phyloP scores from a whole-genome alignment of 2,888 invertebrate genomes.

The Spilosoma lubricipeda region DNA sequence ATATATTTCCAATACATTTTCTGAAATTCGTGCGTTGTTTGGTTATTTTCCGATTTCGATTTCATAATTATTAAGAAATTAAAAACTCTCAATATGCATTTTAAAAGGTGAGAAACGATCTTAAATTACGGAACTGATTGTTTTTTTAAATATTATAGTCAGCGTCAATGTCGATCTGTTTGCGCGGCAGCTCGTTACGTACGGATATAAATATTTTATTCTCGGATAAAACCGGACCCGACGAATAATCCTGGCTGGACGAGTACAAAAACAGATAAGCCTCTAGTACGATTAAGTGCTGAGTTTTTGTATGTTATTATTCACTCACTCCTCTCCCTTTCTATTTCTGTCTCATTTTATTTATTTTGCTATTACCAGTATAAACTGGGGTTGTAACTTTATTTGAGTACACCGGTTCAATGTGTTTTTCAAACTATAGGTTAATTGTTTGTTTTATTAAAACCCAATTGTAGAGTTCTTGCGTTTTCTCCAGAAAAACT shows the following conservation, averaged over 20 bases:
- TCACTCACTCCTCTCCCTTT: slow-evolving; percentile 9
- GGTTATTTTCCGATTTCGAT: neutral
- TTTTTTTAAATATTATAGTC: slow-evolving; percentile 46
- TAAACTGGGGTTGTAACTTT: neutral
- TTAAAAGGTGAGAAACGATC: neutral
- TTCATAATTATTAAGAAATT: neutral
- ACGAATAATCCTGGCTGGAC: slow-evolving; percentile 65
- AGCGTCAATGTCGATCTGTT: slow-evolving; percentile 34
- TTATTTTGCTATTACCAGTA: neutral
- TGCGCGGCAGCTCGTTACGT: slow-evolving; percentile 59
- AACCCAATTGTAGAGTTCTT: neutral
- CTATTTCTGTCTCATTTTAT: slow-evolving; percentile 10
- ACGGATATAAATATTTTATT: slow-evolving; percentile 76
- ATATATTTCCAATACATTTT: too few species aligned
- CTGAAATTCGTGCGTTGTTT: too few species aligned
- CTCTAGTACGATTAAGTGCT: slow-evolving; percentile 66
- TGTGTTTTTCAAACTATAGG: neutral
- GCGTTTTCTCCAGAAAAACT: neutral
- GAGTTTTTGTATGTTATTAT: slow-evolving; percentile 58
- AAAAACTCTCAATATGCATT: neutral
- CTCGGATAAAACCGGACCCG: slow-evolving; percentile 61
- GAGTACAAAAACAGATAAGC: slow-evolving; percentile 72
- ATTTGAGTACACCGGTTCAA: neutral
- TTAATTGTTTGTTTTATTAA: neutral
- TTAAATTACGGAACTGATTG: slow-evolving; percentile 18